phyloP scores from a whole-genome alignment of 2,888 invertebrate genomes.

The Drosophila subquinaria region DNA sequence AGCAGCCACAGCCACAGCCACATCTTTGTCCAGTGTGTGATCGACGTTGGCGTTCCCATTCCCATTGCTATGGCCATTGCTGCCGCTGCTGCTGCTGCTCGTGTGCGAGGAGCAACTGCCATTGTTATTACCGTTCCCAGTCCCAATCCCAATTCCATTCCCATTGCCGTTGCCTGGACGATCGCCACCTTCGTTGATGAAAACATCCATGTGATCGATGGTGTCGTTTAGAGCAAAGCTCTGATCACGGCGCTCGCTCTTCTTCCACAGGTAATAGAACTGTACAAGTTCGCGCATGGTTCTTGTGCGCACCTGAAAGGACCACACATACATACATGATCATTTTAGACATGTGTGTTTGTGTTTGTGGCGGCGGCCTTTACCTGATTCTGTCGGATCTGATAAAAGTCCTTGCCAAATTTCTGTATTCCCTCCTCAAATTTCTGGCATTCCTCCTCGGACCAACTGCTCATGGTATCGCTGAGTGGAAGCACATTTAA shows the following conservation, averaged over 20 bases:
- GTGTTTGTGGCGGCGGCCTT: constrained; percentile 20
- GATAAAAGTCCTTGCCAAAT: constrained; percentile 98
- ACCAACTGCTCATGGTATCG: constrained; percentile 95
- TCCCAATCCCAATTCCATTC: constrained; percentile 28
- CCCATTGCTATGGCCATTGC: constrained; percentile 37
- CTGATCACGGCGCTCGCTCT: constrained; percentile 97
- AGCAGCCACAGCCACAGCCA: neutral
- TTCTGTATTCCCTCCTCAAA: constrained; percentile 97
- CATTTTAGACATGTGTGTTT: constrained; percentile 7
- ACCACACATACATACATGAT: constrained; percentile 15
- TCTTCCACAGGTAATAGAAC: constrained; percentile 99
- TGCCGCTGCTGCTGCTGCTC: constrained; percentile 31
- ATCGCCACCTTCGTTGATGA: constrained; percentile 80
- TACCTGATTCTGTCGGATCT: constrained; percentile 96
- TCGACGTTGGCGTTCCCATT: constrained; percentile 26
- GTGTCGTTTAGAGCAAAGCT: constrained; percentile 83
- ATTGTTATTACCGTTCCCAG: constrained; percentile 5
- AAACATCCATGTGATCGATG: constrained; percentile 84
- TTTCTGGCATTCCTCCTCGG: constrained; percentile 98
- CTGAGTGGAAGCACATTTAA: constrained; percentile 90
- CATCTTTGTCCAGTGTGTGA: constrained; percentile 48
- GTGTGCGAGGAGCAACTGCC: constrained; percentile 51
- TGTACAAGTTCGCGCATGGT: constrained; percentile 98
- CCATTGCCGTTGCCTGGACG: constrained; percentile 53
- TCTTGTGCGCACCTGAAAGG: constrained; percentile 90